phyloP scores from a whole-genome alignment of 2,888 invertebrate species.

The Bellardia bayeri region DNA sequence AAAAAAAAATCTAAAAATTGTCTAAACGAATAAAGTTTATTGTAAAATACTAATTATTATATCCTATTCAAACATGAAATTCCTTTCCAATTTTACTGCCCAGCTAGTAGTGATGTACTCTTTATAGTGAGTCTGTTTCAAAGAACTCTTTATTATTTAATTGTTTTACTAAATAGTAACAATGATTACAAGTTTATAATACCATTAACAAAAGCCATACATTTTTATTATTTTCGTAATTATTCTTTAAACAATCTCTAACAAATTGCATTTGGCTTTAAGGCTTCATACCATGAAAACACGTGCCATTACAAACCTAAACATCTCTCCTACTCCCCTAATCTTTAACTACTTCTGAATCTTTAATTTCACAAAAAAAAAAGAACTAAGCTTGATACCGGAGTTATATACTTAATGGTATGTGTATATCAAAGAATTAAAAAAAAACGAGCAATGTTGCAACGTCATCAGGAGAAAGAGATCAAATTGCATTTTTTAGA shows the following conservation, averaged over 20 bases:
- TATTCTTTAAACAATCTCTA: slow-evolving; percentile 46
- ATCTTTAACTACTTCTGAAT: slow-evolving; percentile 22
- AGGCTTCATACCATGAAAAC: slow-evolving; percentile 39
- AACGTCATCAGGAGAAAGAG: slow-evolving; percentile 51
- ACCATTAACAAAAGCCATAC: neutral
- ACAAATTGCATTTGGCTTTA: slow-evolving; percentile 53
- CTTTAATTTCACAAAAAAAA: slow-evolving; percentile 38
- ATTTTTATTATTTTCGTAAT: slow-evolving; percentile 37
- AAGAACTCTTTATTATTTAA: slow-evolving; percentile 25
- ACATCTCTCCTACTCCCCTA: neutral
- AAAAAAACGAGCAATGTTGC: slow-evolving; percentile 11
- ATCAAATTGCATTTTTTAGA: slow-evolving; percentile 57
- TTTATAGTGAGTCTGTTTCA: neutral
- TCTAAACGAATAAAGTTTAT: too few relatives aligned
- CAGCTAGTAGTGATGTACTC: neutral
- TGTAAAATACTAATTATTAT: too few relatives aligned
- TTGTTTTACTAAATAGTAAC: slow-evolving; percentile 58
- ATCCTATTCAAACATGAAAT: too few relatives aligned
- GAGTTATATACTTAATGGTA: neutral
- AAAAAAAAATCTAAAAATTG: too few relatives aligned
- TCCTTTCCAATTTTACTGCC: too few relatives aligned
- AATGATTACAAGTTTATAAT: slow-evolving; percentile 31
- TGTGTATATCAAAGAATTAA: neutral
- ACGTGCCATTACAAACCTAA: slow-evolving; percentile 39
- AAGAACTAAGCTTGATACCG: slow-evolving; percentile 33